These are phyloP conservation scores for Caenorhabditis panamensis DNA, from an alignment of 2,888 invertebrate genomes.

Conservation along the genomic window DNA sequence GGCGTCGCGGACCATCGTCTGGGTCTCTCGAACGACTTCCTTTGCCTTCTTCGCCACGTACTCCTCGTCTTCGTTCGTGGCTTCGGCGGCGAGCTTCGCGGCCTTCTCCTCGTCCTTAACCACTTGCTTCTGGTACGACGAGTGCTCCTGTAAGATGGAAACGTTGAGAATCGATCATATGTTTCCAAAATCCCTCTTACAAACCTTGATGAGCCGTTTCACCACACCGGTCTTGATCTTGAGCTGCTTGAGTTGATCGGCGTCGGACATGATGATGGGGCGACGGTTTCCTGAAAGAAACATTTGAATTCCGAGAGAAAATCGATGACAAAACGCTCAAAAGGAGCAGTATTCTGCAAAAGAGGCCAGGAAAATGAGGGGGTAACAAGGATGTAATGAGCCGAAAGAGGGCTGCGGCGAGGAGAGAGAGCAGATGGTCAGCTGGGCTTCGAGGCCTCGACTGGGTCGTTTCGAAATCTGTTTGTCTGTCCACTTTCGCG, in stretches of 20 bases:
- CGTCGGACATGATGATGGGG: conserved; percentile 55
- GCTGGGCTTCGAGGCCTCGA: not conserved
- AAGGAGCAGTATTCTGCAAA: not conserved
- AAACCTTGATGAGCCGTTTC: conserved; percentile 66
- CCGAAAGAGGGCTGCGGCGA: conserved; percentile 20
- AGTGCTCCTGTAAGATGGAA: conserved; percentile 56
- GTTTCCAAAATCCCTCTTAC: not conserved
- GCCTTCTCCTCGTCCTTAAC: conserved; percentile 61
- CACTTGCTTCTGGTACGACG: conserved; percentile 63
- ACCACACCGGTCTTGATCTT: conserved; percentile 70
- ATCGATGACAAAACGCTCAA: not conserved
- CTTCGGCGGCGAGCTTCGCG: conserved; percentile 56
- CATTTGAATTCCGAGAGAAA: not conserved
- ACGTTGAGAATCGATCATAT: not conserved
- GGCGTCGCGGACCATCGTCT: conserved; percentile 66
- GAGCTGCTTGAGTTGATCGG: conserved; percentile 62
- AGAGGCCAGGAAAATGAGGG: not conserved
- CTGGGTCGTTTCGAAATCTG: conserved; percentile 38
- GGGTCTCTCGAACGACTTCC: conserved; percentile 67
- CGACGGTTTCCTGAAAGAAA: conserved; percentile 12
- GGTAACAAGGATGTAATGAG: conserved; percentile 26
- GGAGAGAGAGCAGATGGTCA: conserved; percentile 25
- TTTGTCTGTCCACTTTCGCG: conserved; percentile 19
- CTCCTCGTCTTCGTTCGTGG: conserved; percentile 67
- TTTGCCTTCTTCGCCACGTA: conserved; percentile 69